A percentile compares a stretch with the other conserved stretches of the same genome.
phyloP scores from a whole-genome alignment of 2,888 invertebrate species.

The Drosophila putrida region DNA sequence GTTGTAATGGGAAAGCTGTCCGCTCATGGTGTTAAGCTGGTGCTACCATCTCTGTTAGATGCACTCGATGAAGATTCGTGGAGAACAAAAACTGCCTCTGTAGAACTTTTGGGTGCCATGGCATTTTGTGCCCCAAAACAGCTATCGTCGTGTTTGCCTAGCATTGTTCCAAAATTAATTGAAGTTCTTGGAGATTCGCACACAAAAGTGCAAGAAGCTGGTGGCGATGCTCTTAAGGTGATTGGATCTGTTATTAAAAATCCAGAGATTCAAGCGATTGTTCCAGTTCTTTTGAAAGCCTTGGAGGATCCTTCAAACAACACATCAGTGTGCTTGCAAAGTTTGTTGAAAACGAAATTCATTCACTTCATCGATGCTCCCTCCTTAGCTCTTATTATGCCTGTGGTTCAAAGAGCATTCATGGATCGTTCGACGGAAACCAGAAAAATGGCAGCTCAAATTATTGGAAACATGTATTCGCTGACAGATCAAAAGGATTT shows the following conservation, averaged over 20 bases:
- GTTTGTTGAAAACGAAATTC: conserved; percentile 97
- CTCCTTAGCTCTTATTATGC: conserved; percentile 99
- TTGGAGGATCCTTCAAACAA: conserved; percentile 98
- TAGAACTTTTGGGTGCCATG: conserved; percentile 98
- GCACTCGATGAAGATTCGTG: conserved; percentile 99
- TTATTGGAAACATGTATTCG: conserved; percentile 99
- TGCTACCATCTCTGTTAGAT: conserved; percentile 95
- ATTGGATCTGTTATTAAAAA: conserved; percentile 99
- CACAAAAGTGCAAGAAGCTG: conserved; percentile 98
- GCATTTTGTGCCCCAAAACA: conserved; percentile 99
- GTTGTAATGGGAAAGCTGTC: conserved; percentile 98
- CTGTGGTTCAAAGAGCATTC: conserved; percentile 98
- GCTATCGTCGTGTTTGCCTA: conserved; percentile 98
- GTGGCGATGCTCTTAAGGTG: conserved; percentile 96
- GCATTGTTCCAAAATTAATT: conserved; percentile 98
- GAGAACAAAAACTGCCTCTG: conserved; percentile 98
- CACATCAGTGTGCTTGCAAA: conserved; percentile 96
- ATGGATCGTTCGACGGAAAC: conserved; percentile 99
- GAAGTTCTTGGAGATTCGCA: conserved; percentile 99
- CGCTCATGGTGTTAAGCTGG: conserved; percentile 98
- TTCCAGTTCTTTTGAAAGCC: conserved; percentile 94
- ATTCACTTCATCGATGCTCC: conserved; percentile 99
- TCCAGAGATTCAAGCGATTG: conserved; percentile 98
- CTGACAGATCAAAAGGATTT: conserved; percentile 99
- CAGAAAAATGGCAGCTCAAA: conserved; percentile 99